Percentiles rank a stretch among this genome's conserved stretches.
Conservation (phyloP, 2,888 invertebrate genomes). For the Brachyptera putata region DNA sequence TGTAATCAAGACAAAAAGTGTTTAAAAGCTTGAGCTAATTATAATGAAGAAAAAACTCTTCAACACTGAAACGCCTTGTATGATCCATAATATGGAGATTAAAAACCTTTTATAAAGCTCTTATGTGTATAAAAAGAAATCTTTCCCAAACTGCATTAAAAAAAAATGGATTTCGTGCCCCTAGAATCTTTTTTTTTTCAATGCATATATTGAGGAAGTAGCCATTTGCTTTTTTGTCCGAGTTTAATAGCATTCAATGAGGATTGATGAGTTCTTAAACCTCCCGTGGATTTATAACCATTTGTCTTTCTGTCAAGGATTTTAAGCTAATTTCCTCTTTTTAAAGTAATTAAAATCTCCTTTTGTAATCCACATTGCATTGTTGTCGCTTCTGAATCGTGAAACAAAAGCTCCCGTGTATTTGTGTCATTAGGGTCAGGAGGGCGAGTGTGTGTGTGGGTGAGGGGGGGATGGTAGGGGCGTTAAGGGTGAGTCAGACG, state of each 20-base stretch:
- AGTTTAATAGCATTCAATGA: background rate
- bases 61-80: conserved; percentile 1
- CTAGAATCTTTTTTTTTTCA: background rate
- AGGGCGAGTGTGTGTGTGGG: background rate
- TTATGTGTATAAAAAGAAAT: too few relatives aligned
- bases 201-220: too few relatives aligned
- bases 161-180: background rate
- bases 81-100: conserved; percentile 10
- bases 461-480: background rate
- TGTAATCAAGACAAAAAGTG: background rate
- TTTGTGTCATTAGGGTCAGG: background rate
- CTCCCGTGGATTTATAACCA: background rate
- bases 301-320: conserved; percentile 1
- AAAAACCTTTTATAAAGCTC: conserved; percentile 6
- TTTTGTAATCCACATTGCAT: background rate
- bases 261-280: background rate
- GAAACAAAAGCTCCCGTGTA: background rate
- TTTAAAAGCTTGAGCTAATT: background rate
- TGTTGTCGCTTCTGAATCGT: background rate
- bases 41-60: background rate
- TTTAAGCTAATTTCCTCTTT: conserved; percentile 9
- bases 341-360: conserved; percentile 2
- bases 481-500: too few relatives aligned
- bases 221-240: too few relatives aligned
- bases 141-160: background rate